Conservation (phyloP, 2,888 invertebrate species). For the Acronicta aceris region DNA sequence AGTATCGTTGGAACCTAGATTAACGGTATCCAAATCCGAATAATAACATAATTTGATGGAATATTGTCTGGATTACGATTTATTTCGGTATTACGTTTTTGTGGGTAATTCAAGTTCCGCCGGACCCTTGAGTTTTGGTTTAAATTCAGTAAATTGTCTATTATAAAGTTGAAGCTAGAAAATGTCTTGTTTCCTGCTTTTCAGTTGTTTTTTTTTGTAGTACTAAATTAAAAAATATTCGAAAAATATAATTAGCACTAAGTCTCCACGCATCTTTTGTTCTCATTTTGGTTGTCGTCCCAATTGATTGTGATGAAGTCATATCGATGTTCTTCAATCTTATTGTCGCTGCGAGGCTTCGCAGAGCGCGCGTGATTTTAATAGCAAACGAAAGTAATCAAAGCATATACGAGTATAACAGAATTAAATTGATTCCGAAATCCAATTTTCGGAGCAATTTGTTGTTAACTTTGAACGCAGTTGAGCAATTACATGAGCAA, state of each 20-base stretch:
- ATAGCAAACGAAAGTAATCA: background rate
- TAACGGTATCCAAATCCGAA: no score
- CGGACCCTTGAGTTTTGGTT: no score
- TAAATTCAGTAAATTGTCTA: no score
- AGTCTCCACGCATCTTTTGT: conserved; percentile 30
- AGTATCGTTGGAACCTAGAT: no score
- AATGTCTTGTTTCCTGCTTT: no score
- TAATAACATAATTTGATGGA: no score
- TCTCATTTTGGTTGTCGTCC: conserved; percentile 30
- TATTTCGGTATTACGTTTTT: no score
- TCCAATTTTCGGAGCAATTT: background rate
- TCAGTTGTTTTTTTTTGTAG: no score
- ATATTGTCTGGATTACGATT: no score
- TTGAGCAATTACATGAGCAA: background rate
- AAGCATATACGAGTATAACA: background rate
- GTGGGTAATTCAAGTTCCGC: no score
- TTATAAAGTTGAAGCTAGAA: no score
- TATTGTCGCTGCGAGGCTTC: conserved; percentile 43
- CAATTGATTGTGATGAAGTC: conserved; percentile 65
- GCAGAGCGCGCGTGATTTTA: conserved; percentile 12
- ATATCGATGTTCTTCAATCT: conserved; percentile 53
- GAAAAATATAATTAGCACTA: background rate
- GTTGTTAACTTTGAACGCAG: background rate
- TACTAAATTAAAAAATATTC: background rate
- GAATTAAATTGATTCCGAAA: background rate